These are phyloP conservation scores for Pterois miles DNA, from an alignment of 2,797 vertebrate genomes.

Conservation along the genomic window DNA sequence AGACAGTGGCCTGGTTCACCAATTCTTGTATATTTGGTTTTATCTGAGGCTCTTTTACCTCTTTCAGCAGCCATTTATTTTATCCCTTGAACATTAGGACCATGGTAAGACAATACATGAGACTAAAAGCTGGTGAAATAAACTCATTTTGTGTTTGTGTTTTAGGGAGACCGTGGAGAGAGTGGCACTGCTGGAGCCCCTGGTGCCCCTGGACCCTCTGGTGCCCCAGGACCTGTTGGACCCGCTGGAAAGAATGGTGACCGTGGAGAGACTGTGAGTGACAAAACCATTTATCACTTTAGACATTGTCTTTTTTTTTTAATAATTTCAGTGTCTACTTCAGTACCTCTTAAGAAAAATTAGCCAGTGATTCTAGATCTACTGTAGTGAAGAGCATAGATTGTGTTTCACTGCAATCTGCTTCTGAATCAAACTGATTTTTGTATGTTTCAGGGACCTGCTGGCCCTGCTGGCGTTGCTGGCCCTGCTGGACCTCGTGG, in stretches of 20 bases:
- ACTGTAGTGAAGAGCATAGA: not conserved
- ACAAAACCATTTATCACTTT: not conserved
- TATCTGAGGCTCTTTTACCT: not conserved
- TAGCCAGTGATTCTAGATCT: not conserved
- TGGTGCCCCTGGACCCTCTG: conserved; percentile 94
- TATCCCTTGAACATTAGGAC: not conserved
- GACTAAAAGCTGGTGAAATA: not conserved
- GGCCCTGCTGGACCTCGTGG: conserved; percentile 94
- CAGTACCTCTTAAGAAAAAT: not conserved
- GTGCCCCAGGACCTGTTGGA: conserved; percentile 93
- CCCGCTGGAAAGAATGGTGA: conserved; percentile 96
- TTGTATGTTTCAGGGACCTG: conserved; percentile 86
- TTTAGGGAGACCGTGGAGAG: conserved; percentile 96
- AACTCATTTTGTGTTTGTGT: not conserved
- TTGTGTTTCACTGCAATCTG: not conserved
- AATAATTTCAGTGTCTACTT: not conserved
- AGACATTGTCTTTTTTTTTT: not conserved
- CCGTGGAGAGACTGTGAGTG: conserved; percentile 94
- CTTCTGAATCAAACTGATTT: not conserved
- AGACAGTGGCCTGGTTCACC: not conserved
- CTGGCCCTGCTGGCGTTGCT: conserved; percentile 84
- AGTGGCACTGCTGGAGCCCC: conserved; percentile 87
- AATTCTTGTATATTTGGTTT: not conserved
- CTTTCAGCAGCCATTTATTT: not conserved
- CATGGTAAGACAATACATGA: not conserved